A percentile compares a stretch with the other conserved stretches of the same genome.
These are phyloP conservation scores for Himalopsyche kuldschensis DNA, from an alignment of 2,888 invertebrate species.

Conservation along the genomic window DNA sequence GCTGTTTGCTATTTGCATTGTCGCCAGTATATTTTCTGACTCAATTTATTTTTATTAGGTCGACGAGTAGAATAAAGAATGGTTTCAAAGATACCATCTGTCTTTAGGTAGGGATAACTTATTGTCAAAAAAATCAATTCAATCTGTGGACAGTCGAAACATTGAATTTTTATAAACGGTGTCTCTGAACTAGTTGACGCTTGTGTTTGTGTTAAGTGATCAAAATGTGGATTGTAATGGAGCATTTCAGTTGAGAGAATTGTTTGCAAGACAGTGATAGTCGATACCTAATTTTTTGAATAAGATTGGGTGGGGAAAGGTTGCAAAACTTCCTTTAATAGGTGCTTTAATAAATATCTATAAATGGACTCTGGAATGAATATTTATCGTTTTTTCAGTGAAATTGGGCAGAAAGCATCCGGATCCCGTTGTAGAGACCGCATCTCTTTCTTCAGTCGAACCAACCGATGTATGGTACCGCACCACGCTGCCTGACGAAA, in stretches of 20 bases:
- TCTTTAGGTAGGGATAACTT: too few relatives aligned
- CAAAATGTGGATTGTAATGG: not conserved
- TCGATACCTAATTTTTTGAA: not conserved
- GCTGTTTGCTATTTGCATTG: too few relatives aligned
- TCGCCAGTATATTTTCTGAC: too few relatives aligned
- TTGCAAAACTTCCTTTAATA: not conserved
- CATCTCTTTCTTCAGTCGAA: conserved; percentile 93
- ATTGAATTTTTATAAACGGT: too few relatives aligned
- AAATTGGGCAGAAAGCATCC: conserved; percentile 95
- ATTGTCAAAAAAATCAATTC: too few relatives aligned
- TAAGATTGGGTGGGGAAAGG: too few relatives aligned
- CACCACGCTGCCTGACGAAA: conserved; percentile 79
- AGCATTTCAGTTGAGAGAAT: not conserved
- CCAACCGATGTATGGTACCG: conserved; percentile 92
- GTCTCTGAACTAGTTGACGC: too few relatives aligned
- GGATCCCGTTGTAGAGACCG: conserved; percentile 98
- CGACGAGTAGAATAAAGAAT: too few relatives aligned
- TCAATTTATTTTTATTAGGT: too few relatives aligned
- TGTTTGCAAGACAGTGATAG: not conserved
- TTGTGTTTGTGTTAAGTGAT: too few relatives aligned
- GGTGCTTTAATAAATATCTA: not conserved
- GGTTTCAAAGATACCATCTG: too few relatives aligned
- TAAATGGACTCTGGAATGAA: not conserved
- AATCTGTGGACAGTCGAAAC: too few relatives aligned
- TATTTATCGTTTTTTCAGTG: conserved; percentile 58